Conservation (phyloP, 2,113 vertebrate species). For the Gorsachius goisagi region DNA sequence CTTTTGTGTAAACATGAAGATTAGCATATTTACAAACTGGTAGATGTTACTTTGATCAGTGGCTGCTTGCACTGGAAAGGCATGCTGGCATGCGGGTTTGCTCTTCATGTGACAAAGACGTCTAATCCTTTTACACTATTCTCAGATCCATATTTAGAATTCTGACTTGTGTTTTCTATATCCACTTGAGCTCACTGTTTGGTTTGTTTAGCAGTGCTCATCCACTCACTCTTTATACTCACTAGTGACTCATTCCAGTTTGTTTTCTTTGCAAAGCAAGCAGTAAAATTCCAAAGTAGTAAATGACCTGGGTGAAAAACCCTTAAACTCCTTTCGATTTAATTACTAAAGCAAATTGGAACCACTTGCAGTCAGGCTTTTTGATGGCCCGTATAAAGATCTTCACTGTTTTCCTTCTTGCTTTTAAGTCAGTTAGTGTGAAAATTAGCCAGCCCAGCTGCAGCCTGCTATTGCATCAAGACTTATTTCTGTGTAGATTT, state of each 20-base stretch:
- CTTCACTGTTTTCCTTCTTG: conserved; percentile 72
- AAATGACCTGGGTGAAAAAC: conserved; percentile 87
- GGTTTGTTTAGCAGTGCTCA: conserved; percentile 68
- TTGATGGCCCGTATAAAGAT: conserved; percentile 80
- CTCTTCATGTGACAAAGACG: conserved; percentile 74
- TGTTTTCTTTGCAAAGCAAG: conserved; percentile 79
- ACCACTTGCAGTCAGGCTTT: conserved; percentile 85
- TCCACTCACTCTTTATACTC: conserved; percentile 58
- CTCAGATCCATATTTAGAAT: conserved; percentile 79
- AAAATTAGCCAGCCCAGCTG: conserved; percentile 37
- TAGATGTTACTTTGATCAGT: conserved; percentile 76
- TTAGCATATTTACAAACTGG: conserved; percentile 81
- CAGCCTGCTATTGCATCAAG: not conserved
- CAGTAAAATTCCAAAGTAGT: conserved; percentile 81
- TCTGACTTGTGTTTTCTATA: conserved; percentile 70
- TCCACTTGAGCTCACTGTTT: conserved; percentile 69
- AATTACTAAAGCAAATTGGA: conserved; percentile 94
- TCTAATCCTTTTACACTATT: conserved; percentile 76
- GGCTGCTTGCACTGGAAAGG: conserved; percentile 70
- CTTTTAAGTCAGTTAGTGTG: conserved; percentile 71
- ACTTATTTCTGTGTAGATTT: not conserved
- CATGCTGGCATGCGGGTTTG: conserved; percentile 61
- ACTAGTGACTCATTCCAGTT: conserved; percentile 61
- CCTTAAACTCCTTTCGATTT: conserved; percentile 86
- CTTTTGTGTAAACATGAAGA: conserved; percentile 82